A percentile compares a stretch with the other conserved stretches of the same genome.
Evolutionary conservation across 1,140 invertebrate genomes (phyloP).

Genomic region (Caenorhabditis inopinata): DNA sequence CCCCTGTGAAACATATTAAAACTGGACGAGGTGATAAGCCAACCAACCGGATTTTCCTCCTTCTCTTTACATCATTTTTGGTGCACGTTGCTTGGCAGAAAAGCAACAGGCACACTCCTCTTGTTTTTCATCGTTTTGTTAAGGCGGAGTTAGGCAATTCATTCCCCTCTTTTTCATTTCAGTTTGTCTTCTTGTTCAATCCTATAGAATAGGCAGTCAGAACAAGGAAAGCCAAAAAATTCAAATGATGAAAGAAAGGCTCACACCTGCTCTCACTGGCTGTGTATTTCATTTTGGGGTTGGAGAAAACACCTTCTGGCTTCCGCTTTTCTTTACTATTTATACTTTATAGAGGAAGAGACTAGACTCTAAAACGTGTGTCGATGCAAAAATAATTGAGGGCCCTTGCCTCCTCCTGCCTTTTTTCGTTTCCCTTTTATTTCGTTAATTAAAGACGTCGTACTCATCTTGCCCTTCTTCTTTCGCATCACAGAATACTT

Average conservation of each 20-base stretch:
- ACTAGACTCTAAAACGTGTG: not conserved
- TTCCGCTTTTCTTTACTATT: not conserved
- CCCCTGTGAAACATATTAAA: not conserved
- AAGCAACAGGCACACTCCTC: not conserved
- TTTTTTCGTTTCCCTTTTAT: not conserved
- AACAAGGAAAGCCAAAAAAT: not conserved
- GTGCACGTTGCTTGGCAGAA: not conserved
- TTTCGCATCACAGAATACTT: not conserved
- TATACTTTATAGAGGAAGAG: not conserved
- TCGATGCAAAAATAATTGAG: conserved; percentile 17
- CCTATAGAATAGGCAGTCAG: too few species aligned
- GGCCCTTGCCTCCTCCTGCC: not conserved
- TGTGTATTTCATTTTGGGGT: not conserved
- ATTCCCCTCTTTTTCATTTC: not conserved
- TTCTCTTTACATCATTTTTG: not conserved
- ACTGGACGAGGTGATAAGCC: not conserved
- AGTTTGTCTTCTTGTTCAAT: not conserved
- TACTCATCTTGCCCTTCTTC: not conserved
- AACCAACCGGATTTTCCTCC: not conserved
- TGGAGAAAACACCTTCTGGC: not conserved
- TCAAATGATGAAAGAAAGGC: not conserved
- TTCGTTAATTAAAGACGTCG: conserved; percentile 6
- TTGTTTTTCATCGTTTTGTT: not conserved
- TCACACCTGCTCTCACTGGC: conserved; percentile 20
- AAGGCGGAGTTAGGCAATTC: not conserved